These are phyloP conservation scores for Parochlus steinenii DNA, from an alignment of 2,888 invertebrate genomes.

Conservation along the genomic window DNA sequence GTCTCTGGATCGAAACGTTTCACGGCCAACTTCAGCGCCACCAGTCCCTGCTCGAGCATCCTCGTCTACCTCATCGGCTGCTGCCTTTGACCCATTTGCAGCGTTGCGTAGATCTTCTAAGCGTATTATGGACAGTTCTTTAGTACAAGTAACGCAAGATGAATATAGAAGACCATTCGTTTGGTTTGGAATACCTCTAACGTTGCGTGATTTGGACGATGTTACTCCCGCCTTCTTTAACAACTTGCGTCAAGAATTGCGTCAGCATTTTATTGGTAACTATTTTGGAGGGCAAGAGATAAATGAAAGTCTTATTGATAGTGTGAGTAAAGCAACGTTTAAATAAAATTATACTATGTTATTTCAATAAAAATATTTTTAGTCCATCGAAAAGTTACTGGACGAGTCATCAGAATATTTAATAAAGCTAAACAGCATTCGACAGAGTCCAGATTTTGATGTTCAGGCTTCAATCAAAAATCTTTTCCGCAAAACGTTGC, in stretches of 20 bases:
- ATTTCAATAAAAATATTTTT: no score
- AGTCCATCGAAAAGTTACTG: no score
- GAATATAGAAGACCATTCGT: conserved; percentile 14
- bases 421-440: background rate
- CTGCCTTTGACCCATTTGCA: conserved; percentile 12
- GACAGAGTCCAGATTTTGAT: conserved; percentile 19
- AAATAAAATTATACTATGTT: no score
- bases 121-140: conserved; percentile 13
- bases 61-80: conserved; percentile 9
- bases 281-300: conserved; percentile 18
- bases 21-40: conserved; percentile 14
- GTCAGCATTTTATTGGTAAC: no score
- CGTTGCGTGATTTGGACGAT: conserved; percentile 15
- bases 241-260: conserved; percentile 21
- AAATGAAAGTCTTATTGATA: conserved; percentile 6
- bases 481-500: conserved; percentile 22
- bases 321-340: no score
- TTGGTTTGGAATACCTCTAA: conserved; percentile 15
- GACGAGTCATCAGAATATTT: conserved; percentile 3
- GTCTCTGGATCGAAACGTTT: conserved; percentile 7
- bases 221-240: conserved; percentile 16
- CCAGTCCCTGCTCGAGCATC: conserved; percentile 11
- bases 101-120: conserved; percentile 5
- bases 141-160: conserved; percentile 15
- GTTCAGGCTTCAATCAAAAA: conserved; percentile 27